A percentile compares a stretch with the other conserved stretches of the same genome.
Conservation (phyloP, 2,113 vertebrate species). For the Tympanuchus pallidicinctus region DNA sequence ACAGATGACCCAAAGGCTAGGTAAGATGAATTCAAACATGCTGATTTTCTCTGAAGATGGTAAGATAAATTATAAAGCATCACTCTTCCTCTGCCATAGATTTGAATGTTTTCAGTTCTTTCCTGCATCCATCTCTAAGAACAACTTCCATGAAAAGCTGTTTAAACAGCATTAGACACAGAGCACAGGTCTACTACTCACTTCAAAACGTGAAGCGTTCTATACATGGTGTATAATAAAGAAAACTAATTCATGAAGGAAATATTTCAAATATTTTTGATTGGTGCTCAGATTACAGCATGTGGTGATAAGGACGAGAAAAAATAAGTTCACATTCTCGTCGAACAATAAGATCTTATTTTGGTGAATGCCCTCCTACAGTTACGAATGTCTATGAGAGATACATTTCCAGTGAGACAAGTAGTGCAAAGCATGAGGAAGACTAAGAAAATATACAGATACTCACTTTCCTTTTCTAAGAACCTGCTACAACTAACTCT, state of each 20-base stretch:
- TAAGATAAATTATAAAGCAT: not conserved
- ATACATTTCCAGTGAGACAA: not conserved
- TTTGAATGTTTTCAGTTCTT: not conserved
- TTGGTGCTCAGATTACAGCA: not conserved
- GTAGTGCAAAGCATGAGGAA: not conserved
- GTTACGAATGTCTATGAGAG: not conserved
- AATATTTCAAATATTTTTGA: constrained; percentile 33
- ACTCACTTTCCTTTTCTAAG: not conserved
- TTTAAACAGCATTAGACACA: not conserved
- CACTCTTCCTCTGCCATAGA: not conserved
- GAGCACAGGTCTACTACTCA: not conserved
- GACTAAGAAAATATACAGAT: not conserved
- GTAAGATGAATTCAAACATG: not conserved
- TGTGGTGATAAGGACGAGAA: not conserved
- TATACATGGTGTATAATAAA: not conserved
- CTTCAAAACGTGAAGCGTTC: not conserved
- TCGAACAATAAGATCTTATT: constrained; percentile 1
- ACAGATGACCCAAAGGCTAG: not conserved
- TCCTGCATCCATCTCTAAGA: not conserved
- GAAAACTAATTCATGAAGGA: not conserved
- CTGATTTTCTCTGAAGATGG: not conserved
- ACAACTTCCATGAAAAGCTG: not conserved
- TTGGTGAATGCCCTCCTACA: not conserved
- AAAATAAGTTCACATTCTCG: not conserved
- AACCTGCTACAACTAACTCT: not conserved